Evolutionary conservation across 1,140 invertebrate species (phyloP).

Genomic region (Semibalanus balanoides): DNA sequence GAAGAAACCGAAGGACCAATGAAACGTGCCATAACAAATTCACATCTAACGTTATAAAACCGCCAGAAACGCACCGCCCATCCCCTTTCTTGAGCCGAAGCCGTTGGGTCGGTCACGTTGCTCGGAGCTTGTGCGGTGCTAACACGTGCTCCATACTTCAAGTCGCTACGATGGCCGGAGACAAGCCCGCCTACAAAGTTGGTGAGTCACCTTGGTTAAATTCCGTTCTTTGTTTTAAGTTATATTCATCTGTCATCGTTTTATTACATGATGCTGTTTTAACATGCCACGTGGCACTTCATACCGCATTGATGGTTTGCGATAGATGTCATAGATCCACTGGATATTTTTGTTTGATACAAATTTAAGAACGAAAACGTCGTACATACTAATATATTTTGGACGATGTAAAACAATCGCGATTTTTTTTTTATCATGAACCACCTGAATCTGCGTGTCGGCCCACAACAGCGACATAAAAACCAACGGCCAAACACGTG

Average conservation of each 20-base stretch:
- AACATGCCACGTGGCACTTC: neutral
- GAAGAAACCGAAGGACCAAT: neutral
- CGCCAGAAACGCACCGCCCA: neutral
- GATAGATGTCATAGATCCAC: too few species aligned
- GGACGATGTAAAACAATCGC: too few species aligned
- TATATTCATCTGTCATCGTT: too few species aligned
- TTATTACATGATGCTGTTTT: neutral
- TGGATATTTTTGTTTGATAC: too few species aligned
- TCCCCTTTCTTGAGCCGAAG: neutral
- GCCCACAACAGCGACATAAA: too few species aligned
- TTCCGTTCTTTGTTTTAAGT: too few species aligned
- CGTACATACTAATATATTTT: too few species aligned
- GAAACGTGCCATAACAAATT: neutral
- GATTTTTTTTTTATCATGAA: too few species aligned
- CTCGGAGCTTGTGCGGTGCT: neutral
- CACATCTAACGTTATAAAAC: neutral
- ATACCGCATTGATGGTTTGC: neutral
- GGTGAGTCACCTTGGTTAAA: neutral
- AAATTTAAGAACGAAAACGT: too few species aligned
- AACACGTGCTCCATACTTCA: neutral
- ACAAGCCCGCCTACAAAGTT: neutral
- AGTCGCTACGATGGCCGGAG: neutral
- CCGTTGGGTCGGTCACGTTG: neutral
- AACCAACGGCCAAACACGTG: too few species aligned
- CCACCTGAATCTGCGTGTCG: too few species aligned